Percentiles rank a stretch among this genome's conserved stretches.
These are phyloP conservation scores for Hyperoplus lanceolatus DNA, from an alignment of 2,797 vertebrate species.

Conservation along the genomic window DNA sequence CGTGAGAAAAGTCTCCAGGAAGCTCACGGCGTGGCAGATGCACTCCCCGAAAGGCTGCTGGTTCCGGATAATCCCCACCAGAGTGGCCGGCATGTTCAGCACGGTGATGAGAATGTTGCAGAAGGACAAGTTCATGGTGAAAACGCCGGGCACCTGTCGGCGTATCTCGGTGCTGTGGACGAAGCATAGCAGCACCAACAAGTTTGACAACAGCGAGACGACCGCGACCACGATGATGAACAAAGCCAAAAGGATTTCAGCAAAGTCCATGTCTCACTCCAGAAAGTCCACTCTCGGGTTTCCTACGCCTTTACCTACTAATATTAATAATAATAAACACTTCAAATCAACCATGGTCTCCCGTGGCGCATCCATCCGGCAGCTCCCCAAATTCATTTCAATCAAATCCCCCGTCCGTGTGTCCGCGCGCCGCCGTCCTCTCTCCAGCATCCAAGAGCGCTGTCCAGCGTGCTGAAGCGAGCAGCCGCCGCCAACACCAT, in stretches of 20 bases:
- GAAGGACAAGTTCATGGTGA: constrained; percentile 90
- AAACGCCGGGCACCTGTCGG: constrained; percentile 89
- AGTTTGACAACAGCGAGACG: constrained; percentile 87
- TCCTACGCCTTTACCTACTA: constrained; percentile 43
- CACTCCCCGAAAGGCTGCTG: constrained; percentile 88
- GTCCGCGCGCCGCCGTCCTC: constrained; percentile 52
- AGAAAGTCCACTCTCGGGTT: constrained; percentile 59
- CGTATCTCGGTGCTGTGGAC: constrained; percentile 90
- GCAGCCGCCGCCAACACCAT: constrained; percentile 14
- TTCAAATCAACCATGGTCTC: constrained; percentile 67
- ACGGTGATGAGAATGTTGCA: constrained; percentile 91
- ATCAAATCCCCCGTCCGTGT: constrained; percentile 53
- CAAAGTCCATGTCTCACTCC: constrained; percentile 90
- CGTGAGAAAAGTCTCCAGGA: constrained; percentile 90
- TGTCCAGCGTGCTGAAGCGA: constrained; percentile 86
- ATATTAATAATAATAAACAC: constrained; percentile 32
- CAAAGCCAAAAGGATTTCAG: constrained; percentile 86
- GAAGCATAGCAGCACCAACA: constrained; percentile 90
- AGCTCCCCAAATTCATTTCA: constrained; percentile 15
- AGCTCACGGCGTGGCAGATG: constrained; percentile 86
- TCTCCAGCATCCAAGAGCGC: constrained; percentile 75
- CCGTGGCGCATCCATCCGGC: constrained; percentile 38
- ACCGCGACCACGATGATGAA: constrained; percentile 88
- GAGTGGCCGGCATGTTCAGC: constrained; percentile 89
- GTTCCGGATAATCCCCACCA: constrained; percentile 84